phyloP scores from a whole-genome alignment of 2,113 vertebrate species.

The Sterna hirundo region DNA sequence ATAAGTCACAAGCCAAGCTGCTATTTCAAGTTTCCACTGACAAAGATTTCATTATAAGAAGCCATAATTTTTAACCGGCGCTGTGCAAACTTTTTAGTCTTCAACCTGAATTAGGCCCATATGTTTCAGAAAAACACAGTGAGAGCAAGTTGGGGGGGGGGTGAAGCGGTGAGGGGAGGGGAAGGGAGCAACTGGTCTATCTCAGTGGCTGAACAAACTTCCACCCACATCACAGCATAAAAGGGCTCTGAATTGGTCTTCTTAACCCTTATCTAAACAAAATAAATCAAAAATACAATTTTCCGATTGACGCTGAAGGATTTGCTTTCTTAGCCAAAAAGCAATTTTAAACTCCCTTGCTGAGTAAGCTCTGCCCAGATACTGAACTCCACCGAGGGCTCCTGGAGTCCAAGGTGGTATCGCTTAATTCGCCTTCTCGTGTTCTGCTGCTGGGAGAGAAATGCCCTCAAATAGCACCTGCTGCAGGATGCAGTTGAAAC shows the following conservation, averaged over 20 bases:
- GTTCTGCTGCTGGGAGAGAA: background rate
- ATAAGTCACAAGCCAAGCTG: slow-evolving; percentile 66
- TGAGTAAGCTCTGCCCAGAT: slow-evolving; percentile 20
- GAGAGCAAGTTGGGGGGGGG: background rate
- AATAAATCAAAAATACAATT: slow-evolving; percentile 61
- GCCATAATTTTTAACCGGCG: slow-evolving; percentile 73
- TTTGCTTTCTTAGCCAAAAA: slow-evolving; percentile 58
- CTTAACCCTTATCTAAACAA: slow-evolving; percentile 65
- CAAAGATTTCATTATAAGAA: slow-evolving; percentile 81
- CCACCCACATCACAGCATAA: slow-evolving; percentile 47
- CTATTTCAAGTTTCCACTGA: slow-evolving; percentile 73
- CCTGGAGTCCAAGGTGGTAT: slow-evolving; percentile 15
- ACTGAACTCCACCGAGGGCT: background rate
- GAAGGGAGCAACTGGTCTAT: slow-evolving; percentile 21
- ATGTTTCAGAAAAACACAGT: slow-evolving; percentile 62
- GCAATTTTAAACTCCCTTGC: slow-evolving; percentile 46
- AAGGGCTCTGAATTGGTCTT: slow-evolving; percentile 11
- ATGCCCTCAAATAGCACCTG: slow-evolving; percentile 29
- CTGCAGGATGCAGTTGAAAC: slow-evolving; percentile 1
- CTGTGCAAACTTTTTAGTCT: slow-evolving; percentile 60
- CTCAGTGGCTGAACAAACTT: slow-evolving; percentile 63
- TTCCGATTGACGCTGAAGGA: slow-evolving; percentile 52
- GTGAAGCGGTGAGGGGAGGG: background rate
- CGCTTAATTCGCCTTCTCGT: background rate
- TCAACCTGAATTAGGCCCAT: slow-evolving; percentile 78